Base-by-base conservation (phyloP, 2,797 vertebrate species). In the Hyperoplus immaculatus region DNA sequence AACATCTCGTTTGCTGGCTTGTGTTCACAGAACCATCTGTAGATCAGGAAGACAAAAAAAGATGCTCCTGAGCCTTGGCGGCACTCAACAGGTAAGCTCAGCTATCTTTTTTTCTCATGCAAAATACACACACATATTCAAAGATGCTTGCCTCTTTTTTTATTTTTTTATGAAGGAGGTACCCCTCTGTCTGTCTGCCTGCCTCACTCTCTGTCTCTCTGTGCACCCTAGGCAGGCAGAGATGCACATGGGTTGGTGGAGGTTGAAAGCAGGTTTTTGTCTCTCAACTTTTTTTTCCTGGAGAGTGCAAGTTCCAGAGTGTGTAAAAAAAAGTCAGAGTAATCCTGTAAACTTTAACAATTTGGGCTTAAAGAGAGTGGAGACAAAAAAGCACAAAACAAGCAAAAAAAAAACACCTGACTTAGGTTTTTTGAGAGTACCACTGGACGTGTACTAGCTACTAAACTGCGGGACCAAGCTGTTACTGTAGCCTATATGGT, bases 61-160 rank as follows among this genome's bases (percentile, higher is more conserved):
- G 82, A 85, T 66, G 74, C 84, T 91, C 88, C 90, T 13, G 83
- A 90, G 85, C 85, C 88, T 87, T 53, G 60, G 87, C 77, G 72
- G 84, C 87, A 84, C 91, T 92, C 93, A 93, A 93, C 94, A 95
- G 95, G 95, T 95, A 89, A 92, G 91, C 87, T 53, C 65, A 50
- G 75, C 77, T 82, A 73, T 79, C 77, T 85, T 69, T 80, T 29
- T 39, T 84, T 87, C 83, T 84, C 85, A 90, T 93, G 89, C 93
- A 94, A 93, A 29, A 93, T 94, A 81, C 80, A 56, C 83, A 88
- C 78, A 85, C 82, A 82, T 84, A 73, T 90, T 93, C 89, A 94
- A 93, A 94, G 84, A 86, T 77, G 73, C 83, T 49, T 50, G 41
- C 11, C 41, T 80, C 84, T 85, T 81, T 69, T 59, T 21, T 59